Evolutionary conservation across 2,888 invertebrate genomes (phyloP), one percentile per base, ranked within the genome.

Genomic region (Sarcophaga caerulescens): DNA sequence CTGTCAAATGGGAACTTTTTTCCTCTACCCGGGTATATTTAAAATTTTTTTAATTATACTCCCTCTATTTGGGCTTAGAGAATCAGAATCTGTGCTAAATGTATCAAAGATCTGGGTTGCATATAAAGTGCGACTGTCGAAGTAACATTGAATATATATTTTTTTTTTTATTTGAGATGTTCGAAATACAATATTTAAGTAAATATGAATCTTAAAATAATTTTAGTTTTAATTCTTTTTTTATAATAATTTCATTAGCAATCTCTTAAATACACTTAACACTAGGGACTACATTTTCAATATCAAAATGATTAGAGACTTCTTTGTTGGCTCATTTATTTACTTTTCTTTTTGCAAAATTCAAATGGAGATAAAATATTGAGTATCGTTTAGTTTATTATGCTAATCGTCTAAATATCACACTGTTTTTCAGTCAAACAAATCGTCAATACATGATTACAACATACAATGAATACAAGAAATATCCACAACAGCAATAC

Each of bases 301-400:
- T 79, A 52, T 47, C 84, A 76, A 71, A 80, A 17, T 52, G 60
- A 84, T 84, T 84, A 79, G 68, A 70, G 65, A 2, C 60, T 65
- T 60, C 12, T 63, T 14, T n/a, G 35, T 68, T 68, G 35, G n/a
- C 68, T 68, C 66, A 68, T 59, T 23, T 25, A 68, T 73, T 74
- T 19, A 10, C 21, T 0, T 65, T 66, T n/a, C 12, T 83, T 77
- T 74, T 69, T 62, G 68, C 66, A 73, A 73, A 59, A 78, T 59
- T 57, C 10, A 73, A 45, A 23, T 23, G 14, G 21, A 35, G 35
- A n/a, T n/a, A n/a, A 35, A 35, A 35, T 35, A 35, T 35, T 35
- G 8, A 10, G 35, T 35, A 35, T 35, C 35, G 35, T 35, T 35
- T 35, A 1, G 35, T 2, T 35, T n/a, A 44, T 57, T 4, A n/a